Base-by-base conservation (phyloP, 2,113 vertebrate genomes). In the Vireo altiloquus region DNA sequence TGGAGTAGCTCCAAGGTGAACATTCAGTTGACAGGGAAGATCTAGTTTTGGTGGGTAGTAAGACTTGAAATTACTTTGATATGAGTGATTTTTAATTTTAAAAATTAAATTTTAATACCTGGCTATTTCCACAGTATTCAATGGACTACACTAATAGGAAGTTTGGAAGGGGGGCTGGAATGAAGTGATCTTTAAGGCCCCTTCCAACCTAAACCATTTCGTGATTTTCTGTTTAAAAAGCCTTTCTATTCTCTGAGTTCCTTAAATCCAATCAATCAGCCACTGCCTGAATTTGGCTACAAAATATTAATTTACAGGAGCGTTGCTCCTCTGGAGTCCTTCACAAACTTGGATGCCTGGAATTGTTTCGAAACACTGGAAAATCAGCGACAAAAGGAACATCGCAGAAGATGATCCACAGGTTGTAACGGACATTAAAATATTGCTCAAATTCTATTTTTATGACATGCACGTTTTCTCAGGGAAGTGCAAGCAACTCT, bases 381-480 rank as follows among this genome's bases (percentile, higher is more conserved):
- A 94, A 90, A 84, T 57, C 49, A 85, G 60, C 70, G 28, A 27
- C 37, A 33, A 46, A 70, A 80, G 53, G 40, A 94, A 47, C 35
- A 21, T 70, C 1, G 42, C 11, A 10, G 88, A 57, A 70, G 42
- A 72, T 33, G 82, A 94, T 11, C 47, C 53, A 89, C 40, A n/a
- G 2, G 1, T 49, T 61, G 35, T 7, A 87, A 49, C 0, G 15
- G 21, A 69, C 53, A 25, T 7, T 7, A 37, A 72, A 85, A 59
- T 42, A 57, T 19, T 23, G 18, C 39, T 77, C 85, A 37, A 60
- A 39, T 56, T 80, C 68, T 80, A 13, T 25, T 83, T 93, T 92
- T 56, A 87, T 14, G 19, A 33, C 97, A 93, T 95, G 96, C 96
- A 72, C 20, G 7, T 86, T 79, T 77, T 68, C 21, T 24, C 52